phyloP scores from a whole-genome alignment of 1,140 invertebrate species.

The Lepeophtheirus salmonis region DNA sequence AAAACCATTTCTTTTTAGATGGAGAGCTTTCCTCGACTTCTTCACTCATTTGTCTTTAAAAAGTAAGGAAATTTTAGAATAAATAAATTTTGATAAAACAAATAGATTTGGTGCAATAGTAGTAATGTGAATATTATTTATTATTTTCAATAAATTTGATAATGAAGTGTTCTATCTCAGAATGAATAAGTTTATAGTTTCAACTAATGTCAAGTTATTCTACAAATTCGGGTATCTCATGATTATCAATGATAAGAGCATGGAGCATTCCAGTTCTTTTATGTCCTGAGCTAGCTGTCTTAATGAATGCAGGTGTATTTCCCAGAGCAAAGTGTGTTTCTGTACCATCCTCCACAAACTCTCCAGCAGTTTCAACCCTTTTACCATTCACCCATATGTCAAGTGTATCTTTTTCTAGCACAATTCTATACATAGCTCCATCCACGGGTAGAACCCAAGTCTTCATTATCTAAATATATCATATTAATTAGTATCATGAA shows the following conservation, averaged over 20 bases:
- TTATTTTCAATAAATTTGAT: not conserved
- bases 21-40: not conserved
- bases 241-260: conserved; percentile 22
- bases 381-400: conserved; percentile 57
- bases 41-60: not conserved
- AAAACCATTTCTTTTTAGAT: not conserved
- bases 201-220: conserved; percentile 25
- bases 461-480: conserved; percentile 31
- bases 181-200: not conserved
- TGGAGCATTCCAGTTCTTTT: conserved; percentile 24
- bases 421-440: conserved; percentile 37
- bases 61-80: too few species aligned
- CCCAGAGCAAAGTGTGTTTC: conserved; percentile 50
- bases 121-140: too few species aligned
- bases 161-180: not conserved
- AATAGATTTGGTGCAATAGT: too few species aligned
- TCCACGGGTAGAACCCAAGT: conserved; percentile 37
- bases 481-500: not conserved
- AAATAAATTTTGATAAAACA: too few species aligned
- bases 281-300: conserved; percentile 35
- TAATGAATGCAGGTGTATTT: conserved; percentile 36
- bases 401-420: conserved; percentile 58
- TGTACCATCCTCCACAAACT: conserved; percentile 59
- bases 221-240: conserved; percentile 20
- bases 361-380: conserved; percentile 42